These are phyloP conservation scores for Nemopilema nomurai DNA, from an alignment of 30 jellyfish, hydroid and myxozoan species.

Conservation along the genomic window DNA sequence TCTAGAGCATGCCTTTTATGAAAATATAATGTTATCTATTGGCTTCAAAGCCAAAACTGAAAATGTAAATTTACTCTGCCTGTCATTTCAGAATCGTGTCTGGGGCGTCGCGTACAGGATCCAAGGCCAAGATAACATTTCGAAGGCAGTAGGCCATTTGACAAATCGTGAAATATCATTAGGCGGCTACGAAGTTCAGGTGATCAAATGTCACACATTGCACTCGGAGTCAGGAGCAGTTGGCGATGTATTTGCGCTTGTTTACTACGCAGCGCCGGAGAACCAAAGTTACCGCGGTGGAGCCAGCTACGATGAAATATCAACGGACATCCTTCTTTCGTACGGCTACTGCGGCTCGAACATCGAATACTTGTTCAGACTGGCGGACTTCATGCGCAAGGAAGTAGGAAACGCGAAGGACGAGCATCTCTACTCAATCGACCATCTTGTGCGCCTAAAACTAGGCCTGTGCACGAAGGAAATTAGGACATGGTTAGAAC, in stretches of 20 bases:
- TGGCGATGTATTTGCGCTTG: constrained; percentile 43
- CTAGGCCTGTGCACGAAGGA: constrained; percentile 65
- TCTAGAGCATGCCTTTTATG: too few relatives aligned
- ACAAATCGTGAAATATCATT: constrained; percentile 78
- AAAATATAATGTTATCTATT: too few relatives aligned
- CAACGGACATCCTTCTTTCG: constrained; percentile 62
- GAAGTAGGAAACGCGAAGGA: constrained; percentile 63
- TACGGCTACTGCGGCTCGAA: constrained; percentile 80
- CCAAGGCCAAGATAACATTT: constrained; percentile 71
- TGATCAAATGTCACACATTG: constrained; percentile 40
- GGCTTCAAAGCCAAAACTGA: too few relatives aligned
- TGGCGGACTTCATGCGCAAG: constrained; percentile 84
- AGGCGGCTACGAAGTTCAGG: constrained; percentile 60
- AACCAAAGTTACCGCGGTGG: constrained; percentile 66
- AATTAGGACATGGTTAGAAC: constrained; percentile 71
- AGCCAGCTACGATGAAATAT: constrained; percentile 42
- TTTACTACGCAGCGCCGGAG: constrained; percentile 75
- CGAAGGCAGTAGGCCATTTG: constrained; percentile 67
- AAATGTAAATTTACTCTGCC: neutral
- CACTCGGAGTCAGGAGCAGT: neutral
- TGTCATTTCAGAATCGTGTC: constrained; percentile 66
- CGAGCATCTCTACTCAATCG: constrained; percentile 71
- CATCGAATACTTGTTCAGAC: constrained; percentile 82
- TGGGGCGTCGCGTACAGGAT: constrained; percentile 86
- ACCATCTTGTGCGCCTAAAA: constrained; percentile 61